phyloP scores from a whole-genome alignment of 2,113 vertebrate genomes.

The Laticauda colubrina region DNA sequence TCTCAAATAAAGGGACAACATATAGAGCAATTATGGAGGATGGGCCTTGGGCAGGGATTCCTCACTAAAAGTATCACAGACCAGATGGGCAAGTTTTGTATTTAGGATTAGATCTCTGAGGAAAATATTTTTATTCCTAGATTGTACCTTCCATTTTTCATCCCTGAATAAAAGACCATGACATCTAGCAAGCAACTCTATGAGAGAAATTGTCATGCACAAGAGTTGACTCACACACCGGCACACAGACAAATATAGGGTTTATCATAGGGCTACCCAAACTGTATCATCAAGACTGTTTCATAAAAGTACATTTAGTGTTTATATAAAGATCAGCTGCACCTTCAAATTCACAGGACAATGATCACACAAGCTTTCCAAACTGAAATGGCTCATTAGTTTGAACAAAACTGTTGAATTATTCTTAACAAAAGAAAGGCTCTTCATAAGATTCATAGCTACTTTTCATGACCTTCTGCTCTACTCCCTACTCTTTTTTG shows the following conservation, averaged over 20 bases:
- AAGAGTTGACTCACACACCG: neutral
- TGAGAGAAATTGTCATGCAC: neutral
- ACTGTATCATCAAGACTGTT: neutral
- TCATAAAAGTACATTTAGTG: conserved; percentile 2
- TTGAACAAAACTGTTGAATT: conserved; percentile 69
- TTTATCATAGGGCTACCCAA: neutral
- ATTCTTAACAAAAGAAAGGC: conserved; percentile 74
- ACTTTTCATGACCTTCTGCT: conserved; percentile 81
- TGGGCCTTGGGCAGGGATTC: neutral
- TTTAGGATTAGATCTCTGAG: neutral
- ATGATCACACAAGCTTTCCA: conserved; percentile 56
- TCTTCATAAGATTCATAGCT: conserved; percentile 76
- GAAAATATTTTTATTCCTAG: neutral
- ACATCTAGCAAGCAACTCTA: neutral
- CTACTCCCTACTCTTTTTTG: conserved; percentile 69
- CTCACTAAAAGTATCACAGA: neutral
- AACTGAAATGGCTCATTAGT: conserved; percentile 70
- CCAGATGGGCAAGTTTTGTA: neutral
- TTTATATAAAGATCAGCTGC: conserved; percentile 27
- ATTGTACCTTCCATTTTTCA: neutral
- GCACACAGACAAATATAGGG: too few relatives aligned
- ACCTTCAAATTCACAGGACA: conserved; percentile 54
- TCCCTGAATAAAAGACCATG: neutral
- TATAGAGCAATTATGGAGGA: neutral
- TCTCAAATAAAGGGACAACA: neutral